These are phyloP conservation scores for Sorex fumeus DNA, from an alignment of 2,113 vertebrate species.

Conservation along the genomic window DNA sequence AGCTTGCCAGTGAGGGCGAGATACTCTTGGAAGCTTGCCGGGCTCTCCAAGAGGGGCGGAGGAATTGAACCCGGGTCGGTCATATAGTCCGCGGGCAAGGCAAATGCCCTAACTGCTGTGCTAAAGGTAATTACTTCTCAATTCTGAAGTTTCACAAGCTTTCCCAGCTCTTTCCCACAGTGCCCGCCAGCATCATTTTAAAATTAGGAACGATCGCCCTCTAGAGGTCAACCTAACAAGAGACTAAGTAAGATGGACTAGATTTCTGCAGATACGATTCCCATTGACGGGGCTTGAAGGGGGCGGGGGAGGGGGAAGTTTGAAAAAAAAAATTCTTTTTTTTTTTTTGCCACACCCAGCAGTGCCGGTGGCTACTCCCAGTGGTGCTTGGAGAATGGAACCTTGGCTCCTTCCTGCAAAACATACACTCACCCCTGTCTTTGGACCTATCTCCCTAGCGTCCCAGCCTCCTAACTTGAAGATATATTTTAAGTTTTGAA, in stretches of 20 bases:
- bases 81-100: no score
- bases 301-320: background rate
- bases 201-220: conserved; percentile 79
- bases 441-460: no score
- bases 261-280: background rate
- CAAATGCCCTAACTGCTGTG: no score
- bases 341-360: no score
- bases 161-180: background rate
- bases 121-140: background rate
- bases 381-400: no score
- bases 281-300: background rate
- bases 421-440: no score
- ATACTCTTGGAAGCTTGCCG: no score
- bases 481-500: background rate
- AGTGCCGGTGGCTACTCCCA: no score
- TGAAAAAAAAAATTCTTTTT: background rate
- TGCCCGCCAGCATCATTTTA: background rate
- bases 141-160: background rate
- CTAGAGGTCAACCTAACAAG: conserved; percentile 74
- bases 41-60: no score
- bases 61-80: no score
- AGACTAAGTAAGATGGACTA: background rate
- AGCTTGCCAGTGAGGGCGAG: no score
- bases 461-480: background rate
- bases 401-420: no score